Percentiles rank a stretch among this genome's conserved stretches.
phyloP scores from a whole-genome alignment of 2,888 invertebrate genomes.

The Melieria picta region DNA sequence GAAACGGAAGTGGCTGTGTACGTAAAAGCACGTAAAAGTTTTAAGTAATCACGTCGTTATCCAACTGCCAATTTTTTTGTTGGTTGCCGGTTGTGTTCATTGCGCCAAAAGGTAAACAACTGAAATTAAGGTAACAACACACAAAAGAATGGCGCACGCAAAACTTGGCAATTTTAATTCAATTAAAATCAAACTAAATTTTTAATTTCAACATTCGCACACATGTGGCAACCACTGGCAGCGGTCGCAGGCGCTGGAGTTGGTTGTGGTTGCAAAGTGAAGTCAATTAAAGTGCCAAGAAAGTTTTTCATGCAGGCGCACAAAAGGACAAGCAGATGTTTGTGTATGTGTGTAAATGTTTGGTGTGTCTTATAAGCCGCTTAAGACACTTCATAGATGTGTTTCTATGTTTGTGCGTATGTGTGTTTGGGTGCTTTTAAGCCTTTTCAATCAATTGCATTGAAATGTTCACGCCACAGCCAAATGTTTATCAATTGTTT shows the following conservation, averaged over 20 bases:
- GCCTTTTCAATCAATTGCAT: too few species aligned
- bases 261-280: not conserved
- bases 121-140: not conserved
- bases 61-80: not conserved
- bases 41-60: conserved; percentile 13
- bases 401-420: too few species aligned
- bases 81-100: not conserved
- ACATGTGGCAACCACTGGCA: not conserved
- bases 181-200: conserved; percentile 2
- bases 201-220: not conserved
- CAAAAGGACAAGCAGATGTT: too few species aligned
- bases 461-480: too few species aligned
- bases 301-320: too few species aligned
- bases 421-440: too few species aligned
- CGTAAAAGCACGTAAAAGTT: not conserved
- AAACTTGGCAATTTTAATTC: not conserved
- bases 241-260: not conserved
- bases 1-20: conserved; percentile 1
- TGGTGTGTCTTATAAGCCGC: too few species aligned
- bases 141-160: not conserved
- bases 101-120: not conserved
- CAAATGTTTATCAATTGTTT: too few species aligned
- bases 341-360: too few species aligned
- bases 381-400: too few species aligned
- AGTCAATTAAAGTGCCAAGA: not conserved